Evolutionary conservation across 1,140 invertebrate genomes (phyloP), one percentile per base, ranked within the genome.

Genomic region (Drosophila lini): DNA sequence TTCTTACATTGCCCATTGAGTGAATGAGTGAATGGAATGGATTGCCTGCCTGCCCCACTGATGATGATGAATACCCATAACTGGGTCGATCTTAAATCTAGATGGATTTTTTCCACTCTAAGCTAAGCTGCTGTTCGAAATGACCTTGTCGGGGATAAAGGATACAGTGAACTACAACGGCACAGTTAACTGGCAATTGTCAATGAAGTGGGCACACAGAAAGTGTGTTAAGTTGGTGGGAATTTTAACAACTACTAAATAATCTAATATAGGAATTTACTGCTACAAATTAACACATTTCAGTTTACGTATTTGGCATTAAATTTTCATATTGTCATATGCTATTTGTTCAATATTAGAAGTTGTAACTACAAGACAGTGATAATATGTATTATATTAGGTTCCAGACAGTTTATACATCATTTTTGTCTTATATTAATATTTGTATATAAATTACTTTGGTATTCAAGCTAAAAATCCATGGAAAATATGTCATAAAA

Each of bases 31-130:
- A 40, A 69, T 28, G 41, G 67, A 70, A 55, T 47, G 50, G 41
- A 47, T 45, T 56, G 41, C 67, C 32, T 8, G 38, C 60, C 16
- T 5, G 19, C 15, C 25, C 16, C 34, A 10, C 63, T 57, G 68
- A 58, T 58, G 65, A 31, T 71, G 65, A 58, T 70, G 68, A 70
- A 70, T 70, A 45, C 52, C 65, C 52, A 57, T 58, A 71, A 71
- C 68, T 71, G 68, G 68, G 68, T 59, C 68, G 65, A 71, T 70
- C 44, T 36, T 16, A 45, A 69, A 69, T 38, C 67, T 47, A 55
- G 67, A 68, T 69, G 67, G 48, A 67, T 70, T 70, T 19, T 28
- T 68, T 38, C 19, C 13, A 15, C 53, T 40, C 28, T 31, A 15
- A 22, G 68, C 68, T 69, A 47, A 41, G 52, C 68, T 48, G 50